These are phyloP conservation scores for Mastomys natalensis DNA, from an alignment of 2,113 vertebrate genomes.

Conservation along the genomic window DNA sequence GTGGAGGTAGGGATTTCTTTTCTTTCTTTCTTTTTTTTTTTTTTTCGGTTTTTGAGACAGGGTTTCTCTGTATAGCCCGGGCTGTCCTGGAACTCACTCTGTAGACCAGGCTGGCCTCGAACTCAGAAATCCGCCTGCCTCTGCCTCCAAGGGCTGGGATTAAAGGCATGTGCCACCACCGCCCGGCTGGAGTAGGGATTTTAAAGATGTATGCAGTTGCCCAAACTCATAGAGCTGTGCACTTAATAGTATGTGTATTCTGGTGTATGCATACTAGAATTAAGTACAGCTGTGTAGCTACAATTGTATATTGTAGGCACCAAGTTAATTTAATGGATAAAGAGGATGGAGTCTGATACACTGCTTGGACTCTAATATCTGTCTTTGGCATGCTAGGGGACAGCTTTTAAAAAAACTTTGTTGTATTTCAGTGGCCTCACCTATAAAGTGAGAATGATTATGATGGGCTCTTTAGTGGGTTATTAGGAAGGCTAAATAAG, in stretches of 20 bases:
- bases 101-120: too few relatives aligned
- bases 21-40: too few relatives aligned
- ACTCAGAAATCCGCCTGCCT: too few relatives aligned
- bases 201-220: not conserved
- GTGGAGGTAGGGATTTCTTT: not conserved
- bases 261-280: not conserved
- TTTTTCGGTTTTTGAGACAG: too few relatives aligned
- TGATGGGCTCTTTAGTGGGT: not conserved
- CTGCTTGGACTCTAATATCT: not conserved
- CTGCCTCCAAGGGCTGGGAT: too few relatives aligned
- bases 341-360: not conserved
- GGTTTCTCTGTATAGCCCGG: too few relatives aligned
- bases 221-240: not conserved
- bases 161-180: too few relatives aligned
- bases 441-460: slow-evolving; percentile 21
- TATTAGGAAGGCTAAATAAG: slow-evolving; percentile 20
- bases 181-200: too few relatives aligned
- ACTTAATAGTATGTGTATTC: not conserved
- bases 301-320: not conserved
- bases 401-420: not conserved
- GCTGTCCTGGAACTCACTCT: too few relatives aligned
- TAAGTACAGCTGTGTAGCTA: not conserved
- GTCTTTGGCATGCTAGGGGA: not conserved
- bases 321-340: slow-evolving; percentile 16
- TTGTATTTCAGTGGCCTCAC: slow-evolving; percentile 15